A percentile compares a stretch with the other conserved stretches of the same genome.
These are phyloP conservation scores for Patiria miniata DNA, from an alignment of 35 echinoderm and acorn worm species.

Conservation along the genomic window DNA sequence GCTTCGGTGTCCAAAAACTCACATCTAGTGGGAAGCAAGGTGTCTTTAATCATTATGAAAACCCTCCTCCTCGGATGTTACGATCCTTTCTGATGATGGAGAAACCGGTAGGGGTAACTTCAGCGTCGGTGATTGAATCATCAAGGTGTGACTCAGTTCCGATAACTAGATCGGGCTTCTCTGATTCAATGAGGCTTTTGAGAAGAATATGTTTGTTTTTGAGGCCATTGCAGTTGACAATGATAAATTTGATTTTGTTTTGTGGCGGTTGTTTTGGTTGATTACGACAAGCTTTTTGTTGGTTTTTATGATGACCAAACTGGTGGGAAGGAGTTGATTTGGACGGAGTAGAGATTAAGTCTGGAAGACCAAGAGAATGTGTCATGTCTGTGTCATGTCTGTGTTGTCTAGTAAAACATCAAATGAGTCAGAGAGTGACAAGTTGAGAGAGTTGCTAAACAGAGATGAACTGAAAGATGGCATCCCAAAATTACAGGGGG, in stretches of 20 bases:
- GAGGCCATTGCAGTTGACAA: constrained; percentile 28
- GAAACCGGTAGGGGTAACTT: too few species aligned
- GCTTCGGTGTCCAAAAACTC: constrained; percentile 20
- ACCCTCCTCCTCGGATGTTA: too few species aligned
- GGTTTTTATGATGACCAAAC: background rate
- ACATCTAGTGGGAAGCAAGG: background rate
- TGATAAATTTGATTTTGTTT: constrained; percentile 24
- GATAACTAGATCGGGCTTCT: too few species aligned
- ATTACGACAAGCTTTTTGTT: background rate
- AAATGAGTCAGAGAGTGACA: constrained; percentile 15
- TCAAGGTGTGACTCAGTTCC: too few species aligned
- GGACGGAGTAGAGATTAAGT: background rate
- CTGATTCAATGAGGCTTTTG: background rate
- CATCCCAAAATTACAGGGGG: constrained; percentile 24
- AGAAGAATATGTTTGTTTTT: constrained; percentile 22
- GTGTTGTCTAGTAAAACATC: background rate
- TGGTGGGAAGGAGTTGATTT: background rate
- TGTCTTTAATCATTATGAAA: too few species aligned
- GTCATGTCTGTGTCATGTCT: too few species aligned
- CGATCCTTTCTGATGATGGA: too few species aligned
- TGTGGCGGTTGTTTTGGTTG: background rate
- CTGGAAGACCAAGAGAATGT: background rate
- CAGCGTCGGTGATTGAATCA: too few species aligned
- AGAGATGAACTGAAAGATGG: constrained; percentile 26
- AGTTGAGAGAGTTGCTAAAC: constrained; percentile 14